Percentiles rank a stretch among this genome's conserved stretches.
Conservation (phyloP, 1,140 invertebrate genomes). For the Chlorops oryzae region DNA sequence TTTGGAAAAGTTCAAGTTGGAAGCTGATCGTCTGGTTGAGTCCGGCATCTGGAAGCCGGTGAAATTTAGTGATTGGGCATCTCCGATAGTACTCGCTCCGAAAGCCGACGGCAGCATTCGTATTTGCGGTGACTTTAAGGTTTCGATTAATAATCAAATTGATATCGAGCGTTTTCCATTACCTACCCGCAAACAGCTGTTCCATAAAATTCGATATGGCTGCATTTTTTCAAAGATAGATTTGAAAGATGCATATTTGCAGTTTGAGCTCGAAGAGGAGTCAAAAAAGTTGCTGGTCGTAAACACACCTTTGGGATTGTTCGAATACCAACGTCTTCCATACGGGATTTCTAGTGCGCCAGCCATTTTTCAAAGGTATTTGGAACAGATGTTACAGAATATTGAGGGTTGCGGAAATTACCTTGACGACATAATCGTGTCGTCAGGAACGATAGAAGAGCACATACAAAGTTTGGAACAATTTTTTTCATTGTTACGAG, state of each 20-base stretch:
- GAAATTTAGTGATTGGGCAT: conserved; percentile 37
- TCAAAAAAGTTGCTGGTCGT: conserved; percentile 33
- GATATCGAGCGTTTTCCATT: conserved; percentile 37
- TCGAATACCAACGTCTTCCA: conserved; percentile 30
- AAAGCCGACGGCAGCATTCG: conserved; percentile 45
- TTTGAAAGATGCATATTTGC: conserved; percentile 20
- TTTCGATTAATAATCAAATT: conserved; percentile 34
- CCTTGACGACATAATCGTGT: conserved; percentile 2
- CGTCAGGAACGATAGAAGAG: conserved; percentile 10
- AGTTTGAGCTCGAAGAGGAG: conserved; percentile 32
- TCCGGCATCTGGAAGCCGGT: conserved; percentile 23
- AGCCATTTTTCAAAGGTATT: conserved; percentile 18
- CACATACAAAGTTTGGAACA: conserved; percentile 15
- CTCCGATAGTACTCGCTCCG: conserved; percentile 48
- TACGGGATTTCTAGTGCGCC: conserved; percentile 31
- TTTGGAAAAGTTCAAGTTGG: conserved; percentile 36
- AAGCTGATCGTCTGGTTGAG: conserved; percentile 34
- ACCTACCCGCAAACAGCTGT: conserved; percentile 32
- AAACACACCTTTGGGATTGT: conserved; percentile 41
- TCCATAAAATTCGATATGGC: conserved; percentile 32
- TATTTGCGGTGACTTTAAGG: conserved; percentile 48
- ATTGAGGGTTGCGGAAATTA: not conserved
- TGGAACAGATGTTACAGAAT: conserved; percentile 11
- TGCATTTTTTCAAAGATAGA: conserved; percentile 24
- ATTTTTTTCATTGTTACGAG: conserved; percentile 8